Percentiles rank a stretch among this genome's conserved stretches.
Evolutionary conservation across 2,797 vertebrate genomes (phyloP).

Genomic region (Schizopygopsis pylzovi): DNA sequence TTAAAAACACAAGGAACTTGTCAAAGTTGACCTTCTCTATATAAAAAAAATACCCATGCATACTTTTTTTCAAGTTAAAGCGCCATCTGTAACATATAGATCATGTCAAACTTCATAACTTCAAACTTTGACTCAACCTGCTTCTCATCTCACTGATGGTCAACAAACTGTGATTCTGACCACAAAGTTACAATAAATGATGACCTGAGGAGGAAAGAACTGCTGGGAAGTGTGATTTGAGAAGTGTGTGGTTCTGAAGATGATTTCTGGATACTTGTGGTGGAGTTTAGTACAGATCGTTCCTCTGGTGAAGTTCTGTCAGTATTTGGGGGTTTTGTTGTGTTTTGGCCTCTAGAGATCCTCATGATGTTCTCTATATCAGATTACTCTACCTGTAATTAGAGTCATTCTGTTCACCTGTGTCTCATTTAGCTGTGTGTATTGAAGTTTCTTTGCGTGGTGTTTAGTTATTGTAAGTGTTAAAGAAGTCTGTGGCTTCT

Average conservation of each 20-base stretch:
- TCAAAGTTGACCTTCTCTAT: neutral
- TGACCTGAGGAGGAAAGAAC: slow-evolving; percentile 21
- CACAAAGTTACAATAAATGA: slow-evolving; percentile 44
- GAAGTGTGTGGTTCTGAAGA: slow-evolving; percentile 30
- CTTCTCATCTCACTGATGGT: slow-evolving; percentile 31
- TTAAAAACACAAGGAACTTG: neutral
- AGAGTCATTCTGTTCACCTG: too few species aligned
- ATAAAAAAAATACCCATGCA: neutral
- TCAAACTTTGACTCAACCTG: slow-evolving; percentile 35
- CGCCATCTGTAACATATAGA: slow-evolving; percentile 44
- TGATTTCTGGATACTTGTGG: slow-evolving; percentile 57
- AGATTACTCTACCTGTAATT: too few species aligned
- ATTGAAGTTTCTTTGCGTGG: too few species aligned
- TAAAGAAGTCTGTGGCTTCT: too few species aligned
- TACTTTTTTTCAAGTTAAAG: neutral
- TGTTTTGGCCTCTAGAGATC: too few species aligned
- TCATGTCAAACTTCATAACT: slow-evolving; percentile 30
- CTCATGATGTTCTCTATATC: too few species aligned
- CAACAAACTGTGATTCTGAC: slow-evolving; percentile 40
- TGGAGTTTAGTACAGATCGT: slow-evolving; percentile 68
- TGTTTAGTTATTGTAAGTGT: too few species aligned
- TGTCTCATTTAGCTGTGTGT: too few species aligned
- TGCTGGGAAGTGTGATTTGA: slow-evolving; percentile 25
- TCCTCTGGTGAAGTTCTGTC: slow-evolving; percentile 62
- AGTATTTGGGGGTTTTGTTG: too few species aligned